Evolutionary conservation across 1,140 invertebrate genomes (phyloP).

Genomic region (Cherax destructor): DNA sequence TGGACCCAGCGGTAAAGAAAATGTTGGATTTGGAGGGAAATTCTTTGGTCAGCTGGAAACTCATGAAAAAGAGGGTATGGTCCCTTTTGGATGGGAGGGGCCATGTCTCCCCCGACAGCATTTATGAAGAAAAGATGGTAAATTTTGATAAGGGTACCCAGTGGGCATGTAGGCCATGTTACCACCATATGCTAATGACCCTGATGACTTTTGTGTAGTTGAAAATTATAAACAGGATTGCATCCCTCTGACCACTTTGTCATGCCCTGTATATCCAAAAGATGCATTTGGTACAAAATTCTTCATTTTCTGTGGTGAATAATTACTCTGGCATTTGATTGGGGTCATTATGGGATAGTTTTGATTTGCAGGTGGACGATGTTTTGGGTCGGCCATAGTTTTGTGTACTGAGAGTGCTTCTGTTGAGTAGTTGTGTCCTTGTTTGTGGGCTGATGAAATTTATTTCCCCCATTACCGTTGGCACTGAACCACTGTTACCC

Average conservation of each 20-base stretch:
- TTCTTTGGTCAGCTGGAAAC: constrained; percentile 69
- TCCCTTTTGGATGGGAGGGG: constrained; percentile 62
- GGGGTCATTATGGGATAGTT: constrained; percentile 71
- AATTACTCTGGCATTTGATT: constrained; percentile 70
- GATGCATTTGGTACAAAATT: constrained; percentile 71
- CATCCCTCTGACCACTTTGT: constrained; percentile 63
- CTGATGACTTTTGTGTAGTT: constrained; percentile 67
- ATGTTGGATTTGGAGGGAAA: constrained; percentile 70
- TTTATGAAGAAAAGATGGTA: constrained; percentile 66
- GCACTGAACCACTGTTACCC: constrained; percentile 43
- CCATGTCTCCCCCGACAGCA: constrained; percentile 70
- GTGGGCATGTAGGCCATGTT: constrained; percentile 72
- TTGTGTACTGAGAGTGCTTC: constrained; percentile 70
- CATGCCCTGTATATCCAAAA: constrained; percentile 67
- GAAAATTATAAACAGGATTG: constrained; percentile 71
- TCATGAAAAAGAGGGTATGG: constrained; percentile 71
- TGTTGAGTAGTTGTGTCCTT: constrained; percentile 69
- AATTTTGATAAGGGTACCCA: constrained; percentile 70
- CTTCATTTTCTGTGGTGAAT: constrained; percentile 70
- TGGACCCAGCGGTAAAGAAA: constrained; percentile 65
- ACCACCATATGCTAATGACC: constrained; percentile 65
- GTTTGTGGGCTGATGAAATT: constrained; percentile 57
- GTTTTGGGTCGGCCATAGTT: constrained; percentile 66
- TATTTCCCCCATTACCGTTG: constrained; percentile 65
- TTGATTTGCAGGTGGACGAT: constrained; percentile 66